phyloP scores from a whole-genome alignment of 2,113 vertebrate species.

The Phoenicopterus ruber region DNA sequence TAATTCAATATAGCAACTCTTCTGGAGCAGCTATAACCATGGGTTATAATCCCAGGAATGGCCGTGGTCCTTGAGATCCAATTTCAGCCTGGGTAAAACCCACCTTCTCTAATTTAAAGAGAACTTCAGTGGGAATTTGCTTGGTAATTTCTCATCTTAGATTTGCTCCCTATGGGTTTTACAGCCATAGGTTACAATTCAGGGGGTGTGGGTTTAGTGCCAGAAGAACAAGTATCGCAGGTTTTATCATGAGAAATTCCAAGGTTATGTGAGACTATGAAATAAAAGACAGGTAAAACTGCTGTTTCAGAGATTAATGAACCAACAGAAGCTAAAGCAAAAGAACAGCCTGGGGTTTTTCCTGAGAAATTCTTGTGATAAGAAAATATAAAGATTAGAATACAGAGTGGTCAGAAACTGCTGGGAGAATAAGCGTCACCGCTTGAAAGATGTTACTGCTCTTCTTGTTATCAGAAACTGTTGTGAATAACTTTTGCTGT shows the following conservation, averaged over 20 bases:
- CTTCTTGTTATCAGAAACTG: background rate
- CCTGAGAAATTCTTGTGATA: background rate
- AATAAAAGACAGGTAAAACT: background rate
- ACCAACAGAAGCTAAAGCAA: background rate
- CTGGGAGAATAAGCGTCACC: background rate
- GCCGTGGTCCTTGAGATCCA: background rate
- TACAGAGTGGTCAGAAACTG: background rate
- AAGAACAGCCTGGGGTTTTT: background rate
- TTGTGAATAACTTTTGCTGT: background rate
- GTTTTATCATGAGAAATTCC: conserved; percentile 1
- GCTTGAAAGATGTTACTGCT: background rate
- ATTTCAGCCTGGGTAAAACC: background rate
- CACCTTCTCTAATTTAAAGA: background rate
- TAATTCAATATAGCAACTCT: background rate
- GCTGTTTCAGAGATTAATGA: background rate
- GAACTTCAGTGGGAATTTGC: background rate
- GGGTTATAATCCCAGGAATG: background rate
- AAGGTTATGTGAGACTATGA: background rate
- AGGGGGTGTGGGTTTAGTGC: background rate
- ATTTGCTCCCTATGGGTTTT: background rate
- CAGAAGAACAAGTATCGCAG: conserved; percentile 1
- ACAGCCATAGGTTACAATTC: background rate
- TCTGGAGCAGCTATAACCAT: background rate
- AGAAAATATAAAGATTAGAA: background rate
- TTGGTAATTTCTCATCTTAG: background rate